Base-by-base conservation (phyloP, 2,888 invertebrate genomes). In the Sipha maydis region DNA sequence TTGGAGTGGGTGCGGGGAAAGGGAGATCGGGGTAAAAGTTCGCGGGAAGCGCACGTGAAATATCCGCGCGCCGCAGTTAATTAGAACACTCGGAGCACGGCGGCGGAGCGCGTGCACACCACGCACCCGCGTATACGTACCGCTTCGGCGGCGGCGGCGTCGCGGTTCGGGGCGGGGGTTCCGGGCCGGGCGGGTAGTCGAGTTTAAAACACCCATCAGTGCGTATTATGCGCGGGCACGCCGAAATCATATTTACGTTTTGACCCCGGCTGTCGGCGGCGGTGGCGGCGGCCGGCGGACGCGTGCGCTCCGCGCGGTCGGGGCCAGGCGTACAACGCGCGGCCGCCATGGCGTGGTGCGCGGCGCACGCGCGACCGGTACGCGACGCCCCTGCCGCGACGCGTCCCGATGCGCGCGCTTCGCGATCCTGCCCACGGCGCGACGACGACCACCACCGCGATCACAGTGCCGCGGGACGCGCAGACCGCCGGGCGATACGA, bases 131-230 rank as follows among this genome's bases (percentile, higher is more conserved):
- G 34, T 41, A 41, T 41, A 41, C 41, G 41, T 41, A 41, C 1
- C 11, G 17, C 41, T 19, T 31, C 54, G 25, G n/a, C 34, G 56
- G 41, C 5, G 34, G 41, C 34, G 75, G 56, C 28, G 41, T 28
- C n/a, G 31, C 73, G 25, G 41, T 41, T 5, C 41, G 8, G 41
- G 41, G 41, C 41, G 41, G 41, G 41, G 41, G 41, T 7, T 41
- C 7, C 41, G 41, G 4, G 69, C 17, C 76, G 73, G 17, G 14
- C 8, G 56, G 31, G 86, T 78, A 71, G 86, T 86, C 61, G 73
- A 80, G 86, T 86, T 86, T 86, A 86, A 86, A 86, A 86, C 86
- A 79, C 79, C 86, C 86, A 86, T 86, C 86, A 79, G 86, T 80
- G 85, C 56, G 79, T 80, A 86, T 86, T 86, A 86, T 80, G 71